These are phyloP conservation scores for Pseudanteris insignis DNA, from an alignment of 2,888 invertebrate genomes.

Conservation along the genomic window DNA sequence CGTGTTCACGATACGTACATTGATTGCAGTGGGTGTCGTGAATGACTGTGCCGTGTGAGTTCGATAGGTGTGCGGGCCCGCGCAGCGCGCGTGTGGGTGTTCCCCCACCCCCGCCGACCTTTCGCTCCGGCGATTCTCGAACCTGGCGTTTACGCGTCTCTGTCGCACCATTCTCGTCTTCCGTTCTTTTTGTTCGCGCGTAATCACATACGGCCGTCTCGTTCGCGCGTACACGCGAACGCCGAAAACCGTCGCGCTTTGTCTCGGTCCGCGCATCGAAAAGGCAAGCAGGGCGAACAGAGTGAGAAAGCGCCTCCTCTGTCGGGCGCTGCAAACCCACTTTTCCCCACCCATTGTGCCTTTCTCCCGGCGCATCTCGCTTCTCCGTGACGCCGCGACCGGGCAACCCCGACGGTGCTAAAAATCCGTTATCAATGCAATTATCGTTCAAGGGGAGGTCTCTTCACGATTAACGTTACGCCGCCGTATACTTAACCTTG, in stretches of 20 bases:
- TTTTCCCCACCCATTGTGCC: slow-evolving; percentile 6
- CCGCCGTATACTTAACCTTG: too few relatives aligned
- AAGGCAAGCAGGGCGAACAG: not conserved
- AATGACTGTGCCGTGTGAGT: slow-evolving; percentile 47
- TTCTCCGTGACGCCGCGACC: slow-evolving; percentile 1
- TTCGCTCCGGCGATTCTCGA: slow-evolving; percentile 20
- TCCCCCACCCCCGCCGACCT: slow-evolving; percentile 20
- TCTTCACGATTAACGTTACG: too few relatives aligned
- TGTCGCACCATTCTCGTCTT: too few relatives aligned
- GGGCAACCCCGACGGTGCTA: slow-evolving; percentile 4
- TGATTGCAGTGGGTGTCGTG: too few relatives aligned
- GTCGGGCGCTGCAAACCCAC: slow-evolving; percentile 2
- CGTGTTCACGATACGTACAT: too few relatives aligned
- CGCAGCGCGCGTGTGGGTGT: slow-evolving; percentile 51
- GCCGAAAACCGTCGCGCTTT: too few relatives aligned
- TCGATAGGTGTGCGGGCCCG: slow-evolving; percentile 49
- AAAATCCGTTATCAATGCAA: slow-evolving; percentile 1
- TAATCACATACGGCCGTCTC: too few relatives aligned
- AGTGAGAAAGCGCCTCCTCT: slow-evolving; percentile 9
- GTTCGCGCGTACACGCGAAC: too few relatives aligned
- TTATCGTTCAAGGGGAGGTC: not conserved
- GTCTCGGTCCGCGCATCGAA: too few relatives aligned
- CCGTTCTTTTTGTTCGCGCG: slow-evolving; percentile 10
- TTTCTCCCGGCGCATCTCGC: slow-evolving; percentile 6
- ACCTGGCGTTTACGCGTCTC: slow-evolving; percentile 8